Percentiles rank a stretch among this genome's conserved stretches.
Conservation (phyloP, 2,797 vertebrate species). For the Fistularia tabacaria region DNA sequence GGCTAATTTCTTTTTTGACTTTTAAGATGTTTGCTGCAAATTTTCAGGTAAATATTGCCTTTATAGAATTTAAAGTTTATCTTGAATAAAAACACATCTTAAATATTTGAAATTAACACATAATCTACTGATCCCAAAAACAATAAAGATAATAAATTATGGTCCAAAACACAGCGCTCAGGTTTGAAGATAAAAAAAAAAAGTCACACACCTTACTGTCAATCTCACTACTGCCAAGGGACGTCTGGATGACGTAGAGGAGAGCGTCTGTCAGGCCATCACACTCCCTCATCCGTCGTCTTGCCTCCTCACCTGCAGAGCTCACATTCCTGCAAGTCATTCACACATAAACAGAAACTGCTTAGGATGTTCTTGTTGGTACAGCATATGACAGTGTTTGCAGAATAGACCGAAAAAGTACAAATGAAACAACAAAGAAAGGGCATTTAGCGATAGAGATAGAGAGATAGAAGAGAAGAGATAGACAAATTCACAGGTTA, state of each 20-base stretch:
- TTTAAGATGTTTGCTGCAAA: too few species aligned
- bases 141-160: too few species aligned
- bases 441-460: constrained; percentile 8
- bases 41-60: too few species aligned
- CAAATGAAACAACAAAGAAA: constrained; percentile 29
- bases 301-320: constrained; percentile 97
- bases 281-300: constrained; percentile 95
- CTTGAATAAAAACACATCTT: too few species aligned
- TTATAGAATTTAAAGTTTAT: too few species aligned
- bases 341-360: constrained; percentile 14
- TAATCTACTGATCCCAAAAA: too few species aligned
- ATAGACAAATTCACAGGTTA: too few species aligned
- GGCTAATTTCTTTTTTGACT: too few species aligned
- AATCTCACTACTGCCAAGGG: constrained; percentile 96
- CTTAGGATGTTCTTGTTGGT: constrained; percentile 3
- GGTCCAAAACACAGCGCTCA: too few species aligned
- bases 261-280: constrained; percentile 96
- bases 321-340: constrained; percentile 90
- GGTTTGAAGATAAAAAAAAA: neutral
- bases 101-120: too few species aligned
- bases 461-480: constrained; percentile 21
- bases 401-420: constrained; percentile 9
- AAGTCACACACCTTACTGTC: constrained; percentile 86
- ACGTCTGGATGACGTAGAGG: constrained; percentile 95
- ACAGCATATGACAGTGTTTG: constrained; percentile 11